Percentiles rank a stretch among this genome's conserved stretches.
phyloP scores from a whole-genome alignment of 2,797 vertebrate species.

The Microctenopoma steveboyesi region DNA sequence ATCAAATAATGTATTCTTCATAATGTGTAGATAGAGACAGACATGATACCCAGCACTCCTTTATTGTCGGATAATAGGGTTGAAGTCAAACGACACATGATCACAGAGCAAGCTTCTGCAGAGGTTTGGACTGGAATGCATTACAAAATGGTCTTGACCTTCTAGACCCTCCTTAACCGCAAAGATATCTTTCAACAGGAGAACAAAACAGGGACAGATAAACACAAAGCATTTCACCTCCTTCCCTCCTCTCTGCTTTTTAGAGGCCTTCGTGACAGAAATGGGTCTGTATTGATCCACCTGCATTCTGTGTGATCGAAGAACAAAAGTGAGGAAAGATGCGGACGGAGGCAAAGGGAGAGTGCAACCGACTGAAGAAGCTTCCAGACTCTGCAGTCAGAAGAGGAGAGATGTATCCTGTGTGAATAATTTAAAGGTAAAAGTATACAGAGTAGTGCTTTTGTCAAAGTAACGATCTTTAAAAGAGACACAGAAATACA shows the following conservation, averaged over 20 bases:
- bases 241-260: slow-evolving; percentile 31
- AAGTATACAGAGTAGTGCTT: not conserved
- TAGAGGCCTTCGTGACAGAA: slow-evolving; percentile 63
- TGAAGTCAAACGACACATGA: not conserved
- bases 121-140: not conserved
- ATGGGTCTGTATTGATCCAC: slow-evolving; percentile 58
- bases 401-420: not conserved
- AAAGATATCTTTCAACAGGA: slow-evolving; percentile 14
- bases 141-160: not conserved
- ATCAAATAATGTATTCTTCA: slow-evolving; percentile 13
- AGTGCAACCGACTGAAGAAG: slow-evolving; percentile 21
- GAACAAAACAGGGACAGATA: slow-evolving; percentile 10
- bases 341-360: slow-evolving; percentile 2
- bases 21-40: slow-evolving; percentile 19
- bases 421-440: slow-evolving; percentile 17
- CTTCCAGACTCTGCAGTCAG: slow-evolving; percentile 34
- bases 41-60: not conserved
- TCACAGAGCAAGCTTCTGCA: not conserved
- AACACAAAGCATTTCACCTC: slow-evolving; percentile 23
- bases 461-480: not conserved
- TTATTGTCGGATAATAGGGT: slow-evolving; percentile 6
- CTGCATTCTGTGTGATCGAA: slow-evolving; percentile 56
- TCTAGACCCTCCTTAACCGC: not conserved
- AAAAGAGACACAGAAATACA: not conserved
- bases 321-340: slow-evolving; percentile 53